phyloP scores from a whole-genome alignment of 2,888 invertebrate species.

The Dioctria linearis region DNA sequence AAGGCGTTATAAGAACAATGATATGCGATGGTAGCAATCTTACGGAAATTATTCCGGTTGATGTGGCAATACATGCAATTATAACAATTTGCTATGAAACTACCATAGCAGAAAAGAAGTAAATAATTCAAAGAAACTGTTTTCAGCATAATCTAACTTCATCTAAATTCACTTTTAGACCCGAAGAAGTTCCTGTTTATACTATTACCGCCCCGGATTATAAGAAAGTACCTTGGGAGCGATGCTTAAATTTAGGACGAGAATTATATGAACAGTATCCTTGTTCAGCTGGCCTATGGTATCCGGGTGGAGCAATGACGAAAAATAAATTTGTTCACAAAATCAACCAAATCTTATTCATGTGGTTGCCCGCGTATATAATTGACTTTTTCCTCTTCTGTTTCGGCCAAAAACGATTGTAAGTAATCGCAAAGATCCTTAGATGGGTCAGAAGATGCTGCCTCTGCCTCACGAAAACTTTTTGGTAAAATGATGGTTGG shows the following conservation, averaged over 20 bases:
- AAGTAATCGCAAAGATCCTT: constrained; percentile 73
- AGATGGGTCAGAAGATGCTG: no score
- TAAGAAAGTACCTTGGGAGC: constrained; percentile 87
- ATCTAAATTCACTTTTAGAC: constrained; percentile 70
- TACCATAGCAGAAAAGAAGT: constrained; percentile 29
- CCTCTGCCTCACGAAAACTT: no score
- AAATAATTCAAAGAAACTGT: constrained; percentile 3
- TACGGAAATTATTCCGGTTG: constrained; percentile 85
- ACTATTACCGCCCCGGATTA: constrained; percentile 90
- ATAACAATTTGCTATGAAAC: constrained; percentile 80
- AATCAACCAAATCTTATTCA: constrained; percentile 81
- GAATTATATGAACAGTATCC: constrained; percentile 81
- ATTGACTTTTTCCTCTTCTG: constrained; percentile 84
- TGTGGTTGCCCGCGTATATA: constrained; percentile 85
- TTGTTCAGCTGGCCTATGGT: constrained; percentile 89
- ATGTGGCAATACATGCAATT: constrained; percentile 85
- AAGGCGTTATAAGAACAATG: constrained; percentile 92
- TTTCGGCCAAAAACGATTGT: constrained; percentile 87
- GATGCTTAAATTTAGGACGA: constrained; percentile 83
- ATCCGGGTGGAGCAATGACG: constrained; percentile 84
- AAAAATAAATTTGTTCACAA: constrained; percentile 78
- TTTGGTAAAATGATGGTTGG: no score
- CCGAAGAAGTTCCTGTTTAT: constrained; percentile 83
- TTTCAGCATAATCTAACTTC: no score
- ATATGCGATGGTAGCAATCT: constrained; percentile 81